Conservation (phyloP, 1,140 invertebrate genomes). For the Globodera rostochiensis region DNA sequence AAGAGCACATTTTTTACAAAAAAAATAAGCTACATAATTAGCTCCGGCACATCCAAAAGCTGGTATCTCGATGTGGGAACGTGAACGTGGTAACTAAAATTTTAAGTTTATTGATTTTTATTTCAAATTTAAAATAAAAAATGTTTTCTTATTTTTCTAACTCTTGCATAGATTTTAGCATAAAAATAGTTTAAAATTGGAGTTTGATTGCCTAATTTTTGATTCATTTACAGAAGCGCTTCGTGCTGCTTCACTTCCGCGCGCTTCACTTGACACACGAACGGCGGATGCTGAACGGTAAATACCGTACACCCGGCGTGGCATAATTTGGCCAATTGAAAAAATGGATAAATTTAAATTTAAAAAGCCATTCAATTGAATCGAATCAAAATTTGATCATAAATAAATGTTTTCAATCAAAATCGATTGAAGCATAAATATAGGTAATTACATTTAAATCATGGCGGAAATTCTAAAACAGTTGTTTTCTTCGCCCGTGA, state of each 20-base stretch:
- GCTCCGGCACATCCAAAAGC: constrained; percentile 21
- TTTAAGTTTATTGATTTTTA: background rate
- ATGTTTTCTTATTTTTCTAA: too few relatives aligned
- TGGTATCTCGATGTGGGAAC: background rate
- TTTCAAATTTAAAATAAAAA: too few relatives aligned
- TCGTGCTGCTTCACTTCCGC: background rate
- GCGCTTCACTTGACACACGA: background rate
- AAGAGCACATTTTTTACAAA: background rate
- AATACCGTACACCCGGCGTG: constrained; percentile 6
- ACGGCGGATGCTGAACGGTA: background rate
- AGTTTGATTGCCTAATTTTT: background rate
- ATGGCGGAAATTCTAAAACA: too few relatives aligned
- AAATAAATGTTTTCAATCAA: too few relatives aligned
- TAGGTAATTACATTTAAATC: too few relatives aligned
- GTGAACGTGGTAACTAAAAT: constrained; percentile 11
- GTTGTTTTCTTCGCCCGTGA: too few relatives aligned
- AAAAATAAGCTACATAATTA: background rate
- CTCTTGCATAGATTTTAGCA: background rate
- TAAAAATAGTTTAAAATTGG: background rate
- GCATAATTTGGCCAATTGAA: background rate
- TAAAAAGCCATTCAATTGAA: too few relatives aligned
- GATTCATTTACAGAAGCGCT: background rate
- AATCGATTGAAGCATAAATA: too few relatives aligned
- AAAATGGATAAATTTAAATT: too few relatives aligned
- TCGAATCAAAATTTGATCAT: too few relatives aligned